These are phyloP conservation scores for Sarcoramphus papa DNA, from an alignment of 2,797 vertebrate genomes.

Conservation along the genomic window DNA sequence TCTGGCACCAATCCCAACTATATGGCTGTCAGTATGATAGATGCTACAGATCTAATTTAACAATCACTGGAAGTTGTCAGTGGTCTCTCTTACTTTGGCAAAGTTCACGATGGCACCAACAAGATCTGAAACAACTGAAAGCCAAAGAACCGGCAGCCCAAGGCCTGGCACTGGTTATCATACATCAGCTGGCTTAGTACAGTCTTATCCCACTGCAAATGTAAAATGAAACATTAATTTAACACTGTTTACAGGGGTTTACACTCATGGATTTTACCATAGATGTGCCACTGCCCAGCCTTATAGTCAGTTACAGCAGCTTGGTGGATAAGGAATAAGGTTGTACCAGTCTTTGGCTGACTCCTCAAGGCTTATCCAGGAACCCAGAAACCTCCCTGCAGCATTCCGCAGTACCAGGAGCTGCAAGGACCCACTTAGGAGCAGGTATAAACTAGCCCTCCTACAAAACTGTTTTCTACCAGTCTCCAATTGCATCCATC, in stretches of 20 bases:
- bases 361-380: neutral
- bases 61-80: neutral
- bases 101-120: neutral
- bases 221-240: neutral
- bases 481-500: neutral
- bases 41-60: neutral
- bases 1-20: neutral
- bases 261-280: rapidly evolving
- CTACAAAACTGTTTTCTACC: neutral
- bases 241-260: neutral
- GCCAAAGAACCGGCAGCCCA: neutral
- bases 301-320: neutral
- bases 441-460: neutral
- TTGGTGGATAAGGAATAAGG: neutral
- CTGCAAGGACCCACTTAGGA: neutral
- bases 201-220: neutral
- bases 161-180: neutral
- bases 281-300: neutral
- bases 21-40: neutral
- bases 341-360: neutral
- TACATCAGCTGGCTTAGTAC: neutral
- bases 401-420: neutral
- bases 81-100: neutral
- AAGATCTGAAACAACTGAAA: neutral
- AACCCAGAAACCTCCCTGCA: neutral